Percentiles rank a stretch among this genome's conserved stretches.
Evolutionary conservation across 2,888 invertebrate genomes (phyloP).

Genomic region (Eubasilissa splendida): DNA sequence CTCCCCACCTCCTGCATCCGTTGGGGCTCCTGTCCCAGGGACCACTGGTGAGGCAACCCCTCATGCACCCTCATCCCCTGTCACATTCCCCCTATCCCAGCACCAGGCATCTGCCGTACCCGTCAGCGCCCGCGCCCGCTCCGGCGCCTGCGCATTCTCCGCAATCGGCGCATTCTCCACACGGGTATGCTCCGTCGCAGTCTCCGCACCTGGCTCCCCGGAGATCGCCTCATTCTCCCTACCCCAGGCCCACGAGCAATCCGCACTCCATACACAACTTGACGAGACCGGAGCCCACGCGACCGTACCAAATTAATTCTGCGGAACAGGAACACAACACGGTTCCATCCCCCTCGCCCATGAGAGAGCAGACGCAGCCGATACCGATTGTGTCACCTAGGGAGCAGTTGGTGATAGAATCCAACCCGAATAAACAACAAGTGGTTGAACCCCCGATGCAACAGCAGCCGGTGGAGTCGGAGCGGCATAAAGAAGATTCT

Average conservation of each 20-base stretch:
- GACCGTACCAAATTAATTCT: constrained; percentile 51
- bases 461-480: neutral
- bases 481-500: constrained; percentile 26
- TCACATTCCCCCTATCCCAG: constrained; percentile 56
- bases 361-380: constrained; percentile 43
- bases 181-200: constrained; percentile 60
- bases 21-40: constrained; percentile 50
- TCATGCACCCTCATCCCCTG: constrained; percentile 55
- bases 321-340: constrained; percentile 45
- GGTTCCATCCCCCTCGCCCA: constrained; percentile 52
- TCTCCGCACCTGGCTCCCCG: constrained; percentile 58
- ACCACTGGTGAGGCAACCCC: constrained; percentile 61
- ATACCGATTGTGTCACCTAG: constrained; percentile 24
- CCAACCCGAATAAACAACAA: constrained; percentile 28
- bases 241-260: constrained; percentile 57
- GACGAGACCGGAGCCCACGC: constrained; percentile 59
- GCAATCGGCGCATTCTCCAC: constrained; percentile 64
- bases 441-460: neutral
- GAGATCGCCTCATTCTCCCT: constrained; percentile 59
- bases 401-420: constrained; percentile 32
- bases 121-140: constrained; percentile 61
- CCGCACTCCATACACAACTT: constrained; percentile 58
- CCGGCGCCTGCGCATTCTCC: constrained; percentile 62
- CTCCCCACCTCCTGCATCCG: constrained; percentile 61
- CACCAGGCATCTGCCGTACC: constrained; percentile 62